phyloP scores from a whole-genome alignment of 1,140 invertebrate species.

The Thrips palmi region DNA sequence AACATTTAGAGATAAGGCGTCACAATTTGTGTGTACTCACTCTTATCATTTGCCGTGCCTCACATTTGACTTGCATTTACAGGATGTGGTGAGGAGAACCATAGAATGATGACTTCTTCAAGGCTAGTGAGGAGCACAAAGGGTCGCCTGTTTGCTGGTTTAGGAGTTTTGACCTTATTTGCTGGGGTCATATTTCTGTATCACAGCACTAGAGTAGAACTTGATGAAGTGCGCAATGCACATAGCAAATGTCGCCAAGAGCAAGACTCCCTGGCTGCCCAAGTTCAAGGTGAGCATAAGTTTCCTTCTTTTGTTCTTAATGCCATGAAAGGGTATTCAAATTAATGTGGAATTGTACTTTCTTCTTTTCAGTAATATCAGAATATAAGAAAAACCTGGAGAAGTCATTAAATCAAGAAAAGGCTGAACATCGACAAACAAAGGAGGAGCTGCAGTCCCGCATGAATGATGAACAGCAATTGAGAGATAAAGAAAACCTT shows the following conservation, averaged over 20 bases:
- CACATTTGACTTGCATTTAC: too few relatives aligned
- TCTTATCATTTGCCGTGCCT: too few relatives aligned
- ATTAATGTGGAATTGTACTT: not conserved
- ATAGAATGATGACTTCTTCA: too few relatives aligned
- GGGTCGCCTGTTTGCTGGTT: too few relatives aligned
- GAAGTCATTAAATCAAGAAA: conserved; percentile 30
- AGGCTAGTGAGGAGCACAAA: too few relatives aligned
- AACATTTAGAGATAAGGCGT: too few relatives aligned
- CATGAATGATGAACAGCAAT: conserved; percentile 25
- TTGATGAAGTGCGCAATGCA: conserved; percentile 15
- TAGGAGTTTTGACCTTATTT: too few relatives aligned
- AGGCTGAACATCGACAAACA: conserved; percentile 25
- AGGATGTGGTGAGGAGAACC: too few relatives aligned
- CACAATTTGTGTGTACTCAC: too few relatives aligned
- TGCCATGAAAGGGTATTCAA: not conserved
- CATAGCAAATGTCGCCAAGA: conserved; percentile 18
- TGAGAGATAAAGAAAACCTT: conserved; percentile 26
- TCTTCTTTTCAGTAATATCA: conserved; percentile 26
- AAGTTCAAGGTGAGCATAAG: conserved; percentile 20
- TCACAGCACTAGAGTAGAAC: conserved; percentile 16
- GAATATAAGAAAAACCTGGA: conserved; percentile 30
- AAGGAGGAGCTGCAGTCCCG: conserved; percentile 27
- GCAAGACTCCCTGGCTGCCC: conserved; percentile 18
- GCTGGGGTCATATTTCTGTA: conserved; percentile 16
- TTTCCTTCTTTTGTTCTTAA: not conserved